These are phyloP conservation scores for Euthynnus affinis DNA, from an alignment of 2,797 vertebrate genomes.

Conservation along the genomic window DNA sequence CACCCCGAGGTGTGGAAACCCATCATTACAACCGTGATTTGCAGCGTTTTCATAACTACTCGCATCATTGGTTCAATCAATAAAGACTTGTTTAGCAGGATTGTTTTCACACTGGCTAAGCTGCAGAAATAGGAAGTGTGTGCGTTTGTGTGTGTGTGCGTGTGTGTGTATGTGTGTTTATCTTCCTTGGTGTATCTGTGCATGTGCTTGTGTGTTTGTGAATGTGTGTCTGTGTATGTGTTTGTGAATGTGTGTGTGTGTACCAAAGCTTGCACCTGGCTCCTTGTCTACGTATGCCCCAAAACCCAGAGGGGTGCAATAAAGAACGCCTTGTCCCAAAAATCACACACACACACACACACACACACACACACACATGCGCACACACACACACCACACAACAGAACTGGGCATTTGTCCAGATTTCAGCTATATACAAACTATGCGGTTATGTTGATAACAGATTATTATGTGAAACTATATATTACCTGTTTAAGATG, in stretches of 20 bases:
- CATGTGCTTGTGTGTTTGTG: constrained; percentile 22
- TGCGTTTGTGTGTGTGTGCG: constrained; percentile 3
- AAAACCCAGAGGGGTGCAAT: constrained; percentile 66
- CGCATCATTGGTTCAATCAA: constrained; percentile 42
- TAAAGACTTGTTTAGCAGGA: constrained; percentile 23
- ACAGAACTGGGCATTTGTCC: background rate
- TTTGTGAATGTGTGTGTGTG: constrained; percentile 29
- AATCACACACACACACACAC: constrained; percentile 20
- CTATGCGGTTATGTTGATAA: constrained; percentile 29
- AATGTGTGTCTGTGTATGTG: constrained; percentile 10
- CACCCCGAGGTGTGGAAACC: constrained; percentile 19
- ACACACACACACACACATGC: constrained; percentile 16
- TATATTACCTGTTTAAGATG: constrained; percentile 33
- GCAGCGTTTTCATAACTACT: constrained; percentile 16
- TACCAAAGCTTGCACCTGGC: constrained; percentile 74
- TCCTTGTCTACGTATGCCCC: constrained; percentile 48
- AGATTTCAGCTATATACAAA: constrained; percentile 33
- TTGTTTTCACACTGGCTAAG: constrained; percentile 26
- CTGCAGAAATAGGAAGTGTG: constrained; percentile 27
- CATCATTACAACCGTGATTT: constrained; percentile 21
- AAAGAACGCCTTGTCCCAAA: constrained; percentile 72
- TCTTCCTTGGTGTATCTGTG: background rate
- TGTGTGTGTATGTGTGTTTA: background rate
- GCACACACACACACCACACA: constrained; percentile 11
- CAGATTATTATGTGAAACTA: constrained; percentile 40